Evolutionary conservation across 2,888 invertebrate genomes (phyloP), one percentile per base, ranked within the genome.

Genomic region (Adela reaumurella): DNA sequence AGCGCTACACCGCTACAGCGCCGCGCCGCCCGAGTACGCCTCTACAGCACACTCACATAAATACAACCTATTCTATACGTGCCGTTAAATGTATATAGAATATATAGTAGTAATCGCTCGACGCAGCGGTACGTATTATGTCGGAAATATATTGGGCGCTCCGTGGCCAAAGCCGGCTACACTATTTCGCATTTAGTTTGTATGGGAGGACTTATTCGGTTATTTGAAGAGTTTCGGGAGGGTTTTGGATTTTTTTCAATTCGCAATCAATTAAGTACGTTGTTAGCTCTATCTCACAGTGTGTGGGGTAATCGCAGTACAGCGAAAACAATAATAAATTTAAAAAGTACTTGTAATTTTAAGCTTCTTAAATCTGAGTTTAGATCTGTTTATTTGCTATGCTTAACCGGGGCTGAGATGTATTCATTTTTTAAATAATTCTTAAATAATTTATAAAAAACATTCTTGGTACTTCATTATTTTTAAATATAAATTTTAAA

Each of bases 61-160:
- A 77, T 78, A 78, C 78, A 77, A 77, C 77, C 76, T 77, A 77
- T 78, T 78, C 78, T 78, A 78, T 77, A 77, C 78, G 77, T 77
- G 78, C 76, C 77, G 77, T 78, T 77, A 78, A 78, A 78, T 78
- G 78, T 78, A 78, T 78, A 78, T 78, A 77, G 78, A 78, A 78
- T 78, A 78, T 78, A 78, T 78, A 78, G 78, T 78, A 78, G 78
- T 78, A 78, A 78, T 78, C 78, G 78, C 78, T 78, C 78, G 78
- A 78, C 78, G 78, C 78, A 78, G 78, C 78, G 78, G 78, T 78
- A 35, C 35, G 35, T 35, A 78, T 78, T 78, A 78, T 78, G 78
- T 78, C 77, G 78, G 78, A 78, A 78, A 78, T 78, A 78, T 78
- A 78, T 77, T 74, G 77, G 74, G 67, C 65, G 76, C 67, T 63